A percentile compares a stretch with the other conserved stretches of the same genome.
These are phyloP conservation scores for Cydia fagiglandana DNA, from an alignment of 1,140 invertebrate species.

Conservation along the genomic window DNA sequence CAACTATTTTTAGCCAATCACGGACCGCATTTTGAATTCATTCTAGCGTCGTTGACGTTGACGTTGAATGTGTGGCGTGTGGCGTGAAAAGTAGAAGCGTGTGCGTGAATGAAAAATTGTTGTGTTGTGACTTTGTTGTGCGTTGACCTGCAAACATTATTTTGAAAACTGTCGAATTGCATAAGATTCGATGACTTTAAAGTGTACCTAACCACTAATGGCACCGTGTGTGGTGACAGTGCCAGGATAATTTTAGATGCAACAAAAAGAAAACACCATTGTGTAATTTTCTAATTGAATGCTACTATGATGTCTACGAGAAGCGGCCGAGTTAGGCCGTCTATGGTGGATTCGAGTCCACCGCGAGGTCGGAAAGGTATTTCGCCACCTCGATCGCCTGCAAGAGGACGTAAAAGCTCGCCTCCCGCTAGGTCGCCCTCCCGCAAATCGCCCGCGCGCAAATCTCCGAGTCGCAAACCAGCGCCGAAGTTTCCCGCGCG, in stretches of 20 bases:
- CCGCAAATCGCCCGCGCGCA: slow-evolving; percentile 62
- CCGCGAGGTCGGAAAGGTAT: slow-evolving; percentile 61
- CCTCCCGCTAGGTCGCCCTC: slow-evolving; percentile 47
- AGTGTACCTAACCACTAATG: slow-evolving; percentile 42
- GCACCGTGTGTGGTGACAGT: slow-evolving; percentile 45
- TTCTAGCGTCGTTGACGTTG: slow-evolving; percentile 59
- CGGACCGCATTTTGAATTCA: slow-evolving; percentile 57
- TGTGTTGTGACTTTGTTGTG: slow-evolving; percentile 34
- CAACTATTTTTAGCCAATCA: slow-evolving; percentile 66
- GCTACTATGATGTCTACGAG: slow-evolving; percentile 67
- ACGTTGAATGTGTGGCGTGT: slow-evolving; percentile 43
- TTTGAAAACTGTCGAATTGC: slow-evolving; percentile 33
- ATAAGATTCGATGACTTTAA: slow-evolving; percentile 38
- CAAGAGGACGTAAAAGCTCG: slow-evolving; percentile 63
- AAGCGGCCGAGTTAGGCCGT: slow-evolving; percentile 63
- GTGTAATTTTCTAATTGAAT: slow-evolving; percentile 37
- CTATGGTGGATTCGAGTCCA: slow-evolving; percentile 59
- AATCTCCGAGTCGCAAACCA: slow-evolving; percentile 56
- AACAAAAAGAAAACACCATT: slow-evolving; percentile 44
- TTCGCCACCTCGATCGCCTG: slow-evolving; percentile 69
- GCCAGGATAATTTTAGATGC: slow-evolving; percentile 61
- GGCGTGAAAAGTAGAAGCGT: slow-evolving; percentile 33
- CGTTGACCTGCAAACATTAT: slow-evolving; percentile 24
- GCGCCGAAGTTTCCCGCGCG: slow-evolving; percentile 56
- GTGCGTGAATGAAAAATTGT: slow-evolving; percentile 36